Evolutionary conservation across 1,140 invertebrate species (phyloP), one percentile per base, ranked within the genome.

Genomic region (Lepidurus packardi): DNA sequence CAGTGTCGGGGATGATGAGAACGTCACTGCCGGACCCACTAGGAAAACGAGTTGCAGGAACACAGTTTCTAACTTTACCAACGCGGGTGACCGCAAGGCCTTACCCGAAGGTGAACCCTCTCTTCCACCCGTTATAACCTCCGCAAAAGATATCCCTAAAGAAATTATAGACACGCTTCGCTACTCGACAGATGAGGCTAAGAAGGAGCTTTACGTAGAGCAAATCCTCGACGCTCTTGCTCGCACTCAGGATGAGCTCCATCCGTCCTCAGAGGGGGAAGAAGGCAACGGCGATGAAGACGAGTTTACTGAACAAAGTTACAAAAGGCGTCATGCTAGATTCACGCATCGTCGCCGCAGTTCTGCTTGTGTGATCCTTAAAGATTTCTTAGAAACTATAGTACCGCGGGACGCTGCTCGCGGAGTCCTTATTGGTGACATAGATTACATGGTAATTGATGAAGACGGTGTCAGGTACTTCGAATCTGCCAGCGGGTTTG

Each of bases 381-480:
- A 93, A 78, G 90, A 90, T 82, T 90, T 91, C 21, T 81, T 92
- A n/a, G 91, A 93, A 83, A 90, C 90, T 0, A 91, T 94, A 1
- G 89, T 94, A 24, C 92, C 92, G 0, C 87, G 90, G 65, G 91
- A 93, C 83, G 90, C 90, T 0, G 89, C 91, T 65, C 87, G 90
- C 34, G 89, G 89, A 24, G 91, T 94, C 9, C 84, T 93, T 7
- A 91, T 90, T 1, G 92, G 92, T 16, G 87, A 92, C 84, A 89
- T 92, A 1, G 88, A 91, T 5, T 94, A 93, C 81, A 90, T 91
- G 4, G 88, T 93, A 4, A 85, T 94, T 0, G 92, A 93, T 82
- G 92, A 93, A 83, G 89, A 88, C 80, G 92, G 92, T 25, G 89
- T 93, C 41, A 89, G 89, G 78, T 90, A 91, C 84, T 93, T 93